Base-by-base conservation (phyloP, 2,113 vertebrate species). In the Neogobius melanostomus region DNA sequence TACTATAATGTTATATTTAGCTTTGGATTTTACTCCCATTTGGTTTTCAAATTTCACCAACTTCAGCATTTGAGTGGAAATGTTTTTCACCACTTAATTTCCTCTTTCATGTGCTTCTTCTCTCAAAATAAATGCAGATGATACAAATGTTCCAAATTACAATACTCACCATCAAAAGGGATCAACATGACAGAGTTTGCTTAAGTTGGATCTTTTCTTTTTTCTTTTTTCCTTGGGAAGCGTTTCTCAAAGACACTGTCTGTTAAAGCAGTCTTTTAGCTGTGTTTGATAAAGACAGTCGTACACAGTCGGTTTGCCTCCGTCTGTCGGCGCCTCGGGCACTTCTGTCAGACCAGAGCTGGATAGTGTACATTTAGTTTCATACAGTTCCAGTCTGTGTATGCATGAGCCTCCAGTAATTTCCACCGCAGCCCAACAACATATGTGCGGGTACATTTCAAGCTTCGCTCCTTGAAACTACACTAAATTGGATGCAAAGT, bases 251-350 rank as follows among this genome's bases (percentile, higher is more conserved):
- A 77, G 79, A 83, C 80, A 75, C 67, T 69, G 84, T 74, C 68
- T 80, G 81, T 75, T 79, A 85, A 85, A 84, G 83, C 67, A 74
- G 70, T 70, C 56, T 87, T 81, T 79, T 74, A 84, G 61, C 72
- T 46, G 75, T 82, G 77, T 84, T 84, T 85, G 75, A 86, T 86
- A 83, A 82, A 85, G 76, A 79, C 73, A 71, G 82, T 81, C 80
- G 83, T 72, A 85, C 86, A 86, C 69, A 75, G 83, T 85, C 79
- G 81, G 82, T 84, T 87, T 84, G 62, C 80, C 73, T 83, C 86
- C 86, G 88, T 88, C 83, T 88, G 87, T 86, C 84, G 85, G 47
- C 80, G 84, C 84, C 88, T 49, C 67, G 54, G 78, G 85, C 87
- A 84, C 77, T 82, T 56, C 82, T 82, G 76, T 85, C 77, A 86